Evolutionary conservation across 2,797 vertebrate species (phyloP), one percentile per base, ranked within the genome.

Genomic region (Amniataba percoides): DNA sequence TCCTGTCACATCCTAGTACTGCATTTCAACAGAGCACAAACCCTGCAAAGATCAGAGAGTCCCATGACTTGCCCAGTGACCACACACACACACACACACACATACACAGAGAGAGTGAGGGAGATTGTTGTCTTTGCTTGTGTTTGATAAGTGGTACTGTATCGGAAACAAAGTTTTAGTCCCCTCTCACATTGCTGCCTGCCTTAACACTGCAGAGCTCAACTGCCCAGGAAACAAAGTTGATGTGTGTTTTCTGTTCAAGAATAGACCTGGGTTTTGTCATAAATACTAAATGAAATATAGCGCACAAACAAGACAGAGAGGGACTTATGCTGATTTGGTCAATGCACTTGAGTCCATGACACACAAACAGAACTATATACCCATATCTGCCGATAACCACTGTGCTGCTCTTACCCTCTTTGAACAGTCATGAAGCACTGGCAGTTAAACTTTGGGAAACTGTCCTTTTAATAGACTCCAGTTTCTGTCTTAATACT

Each of bases 41-140:
- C 76, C 66, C 67, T 68, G 31, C 56, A 74, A 46, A 85, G 75
- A 88, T 92, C 87, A 91, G 66, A 84, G 56, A 64, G 83, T 92
- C 90, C 77, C 88, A 90, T 92, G 91, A 92, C 87, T 91, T 80
- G 91, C 90, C 88, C 77, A 85, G 71, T 80, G 80, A 76, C 68
- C 69, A 77, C 71, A 34, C 59, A 36, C 46, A 57, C 73, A 59
- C 49, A 43, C 43, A 65, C 67, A 78, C 57, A 45, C 66, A 59
- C 67, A 73, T 65, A 57, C 75, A 57, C 69, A 59, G 71, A 60
- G 62, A 49, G 72, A 79, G 75, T 64, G 71, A 73, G 68, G 65
- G 15, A 56, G 43, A 27, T 36, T 39, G 21, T 77, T 76, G 79
- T 80, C 73, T 85, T 84, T 81, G 53, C 27, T 70, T 73, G 71